phyloP scores from a whole-genome alignment of 2,113 vertebrate species.

The Abramis brama region DNA sequence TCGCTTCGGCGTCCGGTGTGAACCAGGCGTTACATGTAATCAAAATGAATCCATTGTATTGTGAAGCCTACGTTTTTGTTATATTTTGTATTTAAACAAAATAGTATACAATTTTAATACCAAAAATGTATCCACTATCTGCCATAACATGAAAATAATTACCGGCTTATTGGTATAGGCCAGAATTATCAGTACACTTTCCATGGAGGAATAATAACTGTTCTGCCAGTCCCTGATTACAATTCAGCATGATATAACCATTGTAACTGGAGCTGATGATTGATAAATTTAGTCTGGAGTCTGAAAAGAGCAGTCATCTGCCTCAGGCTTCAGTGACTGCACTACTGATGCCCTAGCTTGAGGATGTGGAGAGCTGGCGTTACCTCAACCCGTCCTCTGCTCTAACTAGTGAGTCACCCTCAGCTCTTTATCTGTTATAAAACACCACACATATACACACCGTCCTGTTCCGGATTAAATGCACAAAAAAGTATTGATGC shows the following conservation, averaged over 20 bases:
- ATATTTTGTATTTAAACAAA: conserved; percentile 3
- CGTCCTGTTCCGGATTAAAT: conserved; percentile 1
- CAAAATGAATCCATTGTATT: neutral
- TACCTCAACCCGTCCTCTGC: neutral
- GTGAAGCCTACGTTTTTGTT: neutral
- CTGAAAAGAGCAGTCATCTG: neutral
- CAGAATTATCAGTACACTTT: neutral
- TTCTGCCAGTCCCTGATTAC: neutral
- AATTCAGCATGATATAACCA: neutral
- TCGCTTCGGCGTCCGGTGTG: too few species aligned
- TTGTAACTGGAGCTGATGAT: neutral
- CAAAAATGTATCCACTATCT: neutral
- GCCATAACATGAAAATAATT: neutral
- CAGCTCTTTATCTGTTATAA: neutral
- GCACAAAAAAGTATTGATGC: neutral
- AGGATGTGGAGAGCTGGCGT: conserved; percentile 1
- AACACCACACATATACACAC: neutral
- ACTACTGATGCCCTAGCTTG: neutral
- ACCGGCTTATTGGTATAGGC: neutral
- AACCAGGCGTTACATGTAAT: neutral
- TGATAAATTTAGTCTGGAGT: conserved; percentile 20
- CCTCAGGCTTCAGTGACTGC: neutral
- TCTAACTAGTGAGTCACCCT: neutral
- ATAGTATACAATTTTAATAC: neutral
- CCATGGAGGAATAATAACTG: neutral